Conservation (phyloP, 1,140 invertebrate genomes). For the Heliconius congener region DNA sequence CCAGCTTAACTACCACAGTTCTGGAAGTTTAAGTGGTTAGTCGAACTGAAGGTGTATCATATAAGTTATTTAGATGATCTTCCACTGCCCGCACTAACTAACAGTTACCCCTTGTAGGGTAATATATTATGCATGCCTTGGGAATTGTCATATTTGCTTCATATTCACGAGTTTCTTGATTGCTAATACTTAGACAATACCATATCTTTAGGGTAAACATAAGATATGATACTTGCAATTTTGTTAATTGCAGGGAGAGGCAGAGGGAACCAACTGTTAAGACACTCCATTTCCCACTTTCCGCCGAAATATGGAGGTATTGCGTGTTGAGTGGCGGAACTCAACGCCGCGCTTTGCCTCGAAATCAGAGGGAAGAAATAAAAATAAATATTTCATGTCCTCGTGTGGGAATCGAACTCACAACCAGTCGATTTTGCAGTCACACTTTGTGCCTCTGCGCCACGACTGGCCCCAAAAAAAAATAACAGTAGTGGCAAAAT, state of each 20-base stretch:
- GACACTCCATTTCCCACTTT: too few species aligned
- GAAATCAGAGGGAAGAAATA: too few species aligned
- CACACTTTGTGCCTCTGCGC: too few species aligned
- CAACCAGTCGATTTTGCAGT: too few species aligned
- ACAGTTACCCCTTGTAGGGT: neutral
- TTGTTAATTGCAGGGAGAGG: neutral
- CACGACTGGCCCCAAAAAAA: neutral
- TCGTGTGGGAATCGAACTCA: too few species aligned
- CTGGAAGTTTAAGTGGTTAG: neutral
- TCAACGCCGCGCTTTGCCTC: too few species aligned
- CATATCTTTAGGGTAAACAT: neutral
- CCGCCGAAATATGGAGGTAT: too few species aligned
- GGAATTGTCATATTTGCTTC: conserved; percentile 3
- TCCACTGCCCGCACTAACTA: conserved; percentile 5
- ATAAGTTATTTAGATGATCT: conserved; percentile 15
- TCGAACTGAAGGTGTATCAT: conserved; percentile 8
- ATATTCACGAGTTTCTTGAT: conserved; percentile 11
- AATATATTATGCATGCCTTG: neutral
- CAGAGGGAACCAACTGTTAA: too few species aligned
- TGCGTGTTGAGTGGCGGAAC: too few species aligned
- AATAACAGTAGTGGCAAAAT: neutral
- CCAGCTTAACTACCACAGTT: conserved; percentile 2
- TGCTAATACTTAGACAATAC: neutral
- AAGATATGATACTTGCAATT: neutral
- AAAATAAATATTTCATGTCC: too few species aligned